These are phyloP conservation scores for Rhagoletis zephyria DNA, from an alignment of 1,140 invertebrate genomes.

Conservation along the genomic window DNA sequence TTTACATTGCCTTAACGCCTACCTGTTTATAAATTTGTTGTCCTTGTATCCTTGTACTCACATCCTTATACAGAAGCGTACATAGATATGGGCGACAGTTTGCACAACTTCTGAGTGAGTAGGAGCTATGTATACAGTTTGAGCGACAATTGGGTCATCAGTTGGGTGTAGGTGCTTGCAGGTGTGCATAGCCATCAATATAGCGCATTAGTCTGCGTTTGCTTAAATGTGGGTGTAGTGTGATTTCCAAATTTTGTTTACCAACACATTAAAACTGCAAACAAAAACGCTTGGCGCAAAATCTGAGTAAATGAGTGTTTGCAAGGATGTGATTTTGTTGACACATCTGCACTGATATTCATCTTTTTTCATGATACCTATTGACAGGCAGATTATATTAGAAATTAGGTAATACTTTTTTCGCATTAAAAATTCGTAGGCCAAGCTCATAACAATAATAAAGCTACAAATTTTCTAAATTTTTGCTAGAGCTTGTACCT, in stretches of 20 bases:
- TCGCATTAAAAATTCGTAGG: too few species aligned
- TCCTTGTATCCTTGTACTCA: background rate
- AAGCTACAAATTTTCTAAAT: too few species aligned
- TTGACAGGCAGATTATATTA: too few species aligned
- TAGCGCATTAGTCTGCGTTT: background rate
- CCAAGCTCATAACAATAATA: too few species aligned
- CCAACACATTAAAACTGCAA: conserved; percentile 15
- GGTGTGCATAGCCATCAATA: background rate
- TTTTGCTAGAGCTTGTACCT: too few species aligned
- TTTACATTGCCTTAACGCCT: conserved; percentile 35
- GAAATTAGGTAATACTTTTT: too few species aligned
- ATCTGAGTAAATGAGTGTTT: conserved; percentile 12
- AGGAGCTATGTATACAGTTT: background rate
- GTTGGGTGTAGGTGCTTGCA: background rate
- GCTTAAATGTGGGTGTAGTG: background rate
- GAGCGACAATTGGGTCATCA: conserved; percentile 25
- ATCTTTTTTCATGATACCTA: background rate
- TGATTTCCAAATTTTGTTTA: conserved; percentile 19
- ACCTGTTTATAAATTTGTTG: background rate
- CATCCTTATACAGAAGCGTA: too few species aligned
- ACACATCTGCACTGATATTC: background rate
- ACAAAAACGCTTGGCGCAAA: background rate
- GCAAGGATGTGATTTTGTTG: conserved; percentile 8
- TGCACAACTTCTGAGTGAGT: background rate
- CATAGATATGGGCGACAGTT: background rate